phyloP scores from a whole-genome alignment of 2,888 invertebrate species.

The Falcaria lacertinaria region DNA sequence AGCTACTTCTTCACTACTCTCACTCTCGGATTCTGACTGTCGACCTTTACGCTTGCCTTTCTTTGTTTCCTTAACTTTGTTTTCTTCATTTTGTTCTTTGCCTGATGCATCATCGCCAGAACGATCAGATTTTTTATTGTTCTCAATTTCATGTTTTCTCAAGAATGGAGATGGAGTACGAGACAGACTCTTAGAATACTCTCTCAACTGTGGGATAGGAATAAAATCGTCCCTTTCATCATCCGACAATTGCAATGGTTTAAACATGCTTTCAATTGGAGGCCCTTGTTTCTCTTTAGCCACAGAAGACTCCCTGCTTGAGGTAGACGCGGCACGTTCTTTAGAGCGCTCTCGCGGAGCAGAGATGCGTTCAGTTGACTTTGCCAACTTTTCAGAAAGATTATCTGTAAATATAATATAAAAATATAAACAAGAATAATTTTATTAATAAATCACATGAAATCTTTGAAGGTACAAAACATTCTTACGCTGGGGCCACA shows the following conservation, averaged over 20 bases:
- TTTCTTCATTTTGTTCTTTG: constrained; percentile 69
- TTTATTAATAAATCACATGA: too few relatives aligned
- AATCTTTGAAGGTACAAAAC: too few relatives aligned
- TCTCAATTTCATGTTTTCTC: constrained; percentile 82
- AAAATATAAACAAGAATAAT: too few relatives aligned
- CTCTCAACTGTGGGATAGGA: constrained; percentile 54
- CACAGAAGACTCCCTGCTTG: constrained; percentile 70
- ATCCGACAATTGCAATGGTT: constrained; percentile 57
- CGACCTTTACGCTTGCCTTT: constrained; percentile 77
- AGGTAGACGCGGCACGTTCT: constrained; percentile 65
- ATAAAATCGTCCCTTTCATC: constrained; percentile 66
- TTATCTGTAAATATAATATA: constrained; percentile 58
- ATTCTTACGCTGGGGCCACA: too few relatives aligned
- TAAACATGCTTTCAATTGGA: constrained; percentile 45
- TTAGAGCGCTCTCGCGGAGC: constrained; percentile 49
- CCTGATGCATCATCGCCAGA: constrained; percentile 67
- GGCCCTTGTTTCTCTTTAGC: constrained; percentile 53
- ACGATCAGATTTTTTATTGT: constrained; percentile 61
- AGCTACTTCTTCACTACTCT: constrained; percentile 61
- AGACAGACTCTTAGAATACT: constrained; percentile 88
- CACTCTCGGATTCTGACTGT: constrained; percentile 71
- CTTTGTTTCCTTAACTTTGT: constrained; percentile 41
- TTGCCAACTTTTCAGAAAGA: constrained; percentile 47
- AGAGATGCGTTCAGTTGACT: constrained; percentile 58
- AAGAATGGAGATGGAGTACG: constrained; percentile 92